Evolutionary conservation across 2,888 invertebrate genomes (phyloP).

Genomic region (Pecten maximus): DNA sequence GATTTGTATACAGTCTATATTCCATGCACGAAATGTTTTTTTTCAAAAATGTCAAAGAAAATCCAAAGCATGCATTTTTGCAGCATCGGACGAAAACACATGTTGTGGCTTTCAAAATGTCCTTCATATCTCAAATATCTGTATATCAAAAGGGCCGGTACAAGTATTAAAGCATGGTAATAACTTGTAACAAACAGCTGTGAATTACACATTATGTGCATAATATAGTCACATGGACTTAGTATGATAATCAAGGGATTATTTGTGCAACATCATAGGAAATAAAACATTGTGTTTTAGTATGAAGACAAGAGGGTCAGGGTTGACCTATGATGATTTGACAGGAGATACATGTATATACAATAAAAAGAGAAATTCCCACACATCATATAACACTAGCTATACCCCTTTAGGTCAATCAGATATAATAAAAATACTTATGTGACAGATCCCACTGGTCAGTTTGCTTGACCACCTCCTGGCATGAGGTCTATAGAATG

Average conservation of each 20-base stretch:
- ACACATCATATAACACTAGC: not conserved
- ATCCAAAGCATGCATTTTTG: not conserved
- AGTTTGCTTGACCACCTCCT: not conserved
- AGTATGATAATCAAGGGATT: not conserved
- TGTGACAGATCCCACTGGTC: not conserved
- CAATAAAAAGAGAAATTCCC: not conserved
- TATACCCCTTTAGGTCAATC: not conserved
- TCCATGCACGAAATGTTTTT: not conserved
- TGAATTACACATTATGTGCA: not conserved
- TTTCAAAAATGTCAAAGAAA: not conserved
- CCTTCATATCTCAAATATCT: not conserved
- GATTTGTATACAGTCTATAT: not conserved
- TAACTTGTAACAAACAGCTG: not conserved
- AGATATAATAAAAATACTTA: not conserved
- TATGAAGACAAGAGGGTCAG: not conserved
- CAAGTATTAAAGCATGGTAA: not conserved
- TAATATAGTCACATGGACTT: not conserved
- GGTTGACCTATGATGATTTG: not conserved
- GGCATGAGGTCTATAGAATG: not conserved
- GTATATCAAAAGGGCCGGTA: not conserved
- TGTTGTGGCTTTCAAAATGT: not conserved
- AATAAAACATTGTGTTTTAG: not conserved
- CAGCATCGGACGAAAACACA: not conserved
- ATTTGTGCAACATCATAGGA: not conserved
- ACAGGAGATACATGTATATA: not conserved